Evolutionary conservation across 1,140 invertebrate genomes (phyloP).

Genomic region (Achatina immaculata): DNA sequence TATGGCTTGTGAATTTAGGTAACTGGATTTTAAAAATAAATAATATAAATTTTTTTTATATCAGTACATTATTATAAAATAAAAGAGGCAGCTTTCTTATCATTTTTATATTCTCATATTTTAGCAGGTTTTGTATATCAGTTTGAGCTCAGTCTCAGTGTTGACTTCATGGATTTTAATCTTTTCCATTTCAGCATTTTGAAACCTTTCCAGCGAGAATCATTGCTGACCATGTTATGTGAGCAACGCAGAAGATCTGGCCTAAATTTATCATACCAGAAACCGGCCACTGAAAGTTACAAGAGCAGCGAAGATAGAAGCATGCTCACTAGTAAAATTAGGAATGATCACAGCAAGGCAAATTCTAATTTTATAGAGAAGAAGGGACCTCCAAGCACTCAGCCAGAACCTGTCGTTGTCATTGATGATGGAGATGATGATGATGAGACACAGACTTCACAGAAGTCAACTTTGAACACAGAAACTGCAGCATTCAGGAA

Average conservation of each 20-base stretch:
- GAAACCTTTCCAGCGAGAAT: neutral
- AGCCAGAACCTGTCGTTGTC: neutral
- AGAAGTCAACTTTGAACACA: neutral
- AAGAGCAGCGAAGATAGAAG: neutral
- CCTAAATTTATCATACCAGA: neutral
- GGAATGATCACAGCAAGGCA: neutral
- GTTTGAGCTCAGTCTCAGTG: too few relatives aligned
- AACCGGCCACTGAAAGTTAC: neutral
- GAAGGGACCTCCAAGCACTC: neutral
- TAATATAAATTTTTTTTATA: too few relatives aligned
- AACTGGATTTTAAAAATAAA: too few relatives aligned
- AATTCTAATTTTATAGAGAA: neutral
- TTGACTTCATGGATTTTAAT: neutral
- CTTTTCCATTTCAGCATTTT: neutral
- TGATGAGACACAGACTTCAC: neutral
- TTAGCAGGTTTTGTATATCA: too few relatives aligned
- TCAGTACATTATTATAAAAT: too few relatives aligned
- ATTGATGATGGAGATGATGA: constrained; percentile 5
- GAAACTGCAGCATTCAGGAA: neutral
- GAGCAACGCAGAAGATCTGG: neutral
- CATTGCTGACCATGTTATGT: neutral
- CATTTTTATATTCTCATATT: too few relatives aligned
- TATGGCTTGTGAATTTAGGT: too few relatives aligned
- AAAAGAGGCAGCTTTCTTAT: too few relatives aligned
- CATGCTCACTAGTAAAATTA: neutral